Base-by-base conservation (phyloP, 92 coral and sea anemone species). In the Desmophyllum pertusum region DNA sequence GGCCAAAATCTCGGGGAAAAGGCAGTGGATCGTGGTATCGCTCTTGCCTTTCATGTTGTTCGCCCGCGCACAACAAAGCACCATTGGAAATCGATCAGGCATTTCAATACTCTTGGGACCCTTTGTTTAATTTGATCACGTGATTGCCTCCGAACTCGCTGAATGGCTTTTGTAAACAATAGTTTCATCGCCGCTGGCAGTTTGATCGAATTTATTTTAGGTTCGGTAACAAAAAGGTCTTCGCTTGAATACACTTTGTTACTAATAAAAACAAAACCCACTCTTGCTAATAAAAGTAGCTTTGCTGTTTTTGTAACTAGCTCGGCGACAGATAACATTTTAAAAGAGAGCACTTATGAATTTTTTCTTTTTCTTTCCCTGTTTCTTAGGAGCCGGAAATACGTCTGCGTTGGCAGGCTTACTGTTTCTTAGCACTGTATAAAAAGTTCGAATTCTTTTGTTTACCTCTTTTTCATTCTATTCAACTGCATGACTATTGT, bases 1-100 rank as follows among this genome's bases (percentile, higher is more conserved):
- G 79, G 99, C 98, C 75, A 96, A 87, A 85, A 96, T 95, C 89
- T 96, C 99, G 31, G 99, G 99, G 90, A 96, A 96, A 83, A 96
- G 94, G 78, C 94, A 90, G 88, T 96, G 94, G 81, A 96, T 96
- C 35, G 98, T 89, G 11, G 91, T 81, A 71, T 90, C 87, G 76
- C 69, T 69, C 62, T 81, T 75, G 67, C 89, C 95, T 91, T 94
- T 94, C 98, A 91, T 92, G 80, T 80, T 86, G 80, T 77, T 75
- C 85, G 88, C 86, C 77, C 72, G 86, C 82, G 86, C 80, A 65
- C 83, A 77, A 89, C 88, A 90, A 85, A 90, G 96, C 96, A 89
- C 96, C 93, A 84, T 90, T 79, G 90, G 91, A 89, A 83, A 87
- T 91, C 90, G 91, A 86, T 91, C 84, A 80, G 86, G 92, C 92